Conservation (phyloP, 2,113 vertebrate species). For the Strix uralensis region DNA sequence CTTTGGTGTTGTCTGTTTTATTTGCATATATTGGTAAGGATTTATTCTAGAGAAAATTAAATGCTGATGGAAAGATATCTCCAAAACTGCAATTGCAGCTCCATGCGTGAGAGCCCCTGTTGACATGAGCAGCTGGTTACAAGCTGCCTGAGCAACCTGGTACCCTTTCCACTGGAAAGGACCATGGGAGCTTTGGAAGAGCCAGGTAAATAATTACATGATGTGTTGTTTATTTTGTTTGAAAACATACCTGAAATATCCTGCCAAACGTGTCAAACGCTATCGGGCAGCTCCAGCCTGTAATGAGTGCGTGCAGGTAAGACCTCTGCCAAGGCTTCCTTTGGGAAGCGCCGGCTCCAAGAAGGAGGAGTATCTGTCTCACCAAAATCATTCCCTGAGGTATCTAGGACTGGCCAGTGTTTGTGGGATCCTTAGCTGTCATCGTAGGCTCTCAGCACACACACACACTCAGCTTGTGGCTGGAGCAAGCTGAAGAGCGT, state of each 20-base stretch:
- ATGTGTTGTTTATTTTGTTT: background rate
- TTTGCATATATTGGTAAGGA: background rate
- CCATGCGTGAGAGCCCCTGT: fast-evolving
- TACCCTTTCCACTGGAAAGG: background rate
- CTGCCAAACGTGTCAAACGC: background rate
- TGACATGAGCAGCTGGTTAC: background rate
- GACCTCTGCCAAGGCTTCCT: background rate
- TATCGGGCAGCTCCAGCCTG: background rate
- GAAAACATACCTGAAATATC: background rate
- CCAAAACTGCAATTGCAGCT: background rate
- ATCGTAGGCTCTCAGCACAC: background rate
- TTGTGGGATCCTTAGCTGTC: background rate
- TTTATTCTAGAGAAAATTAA: background rate
- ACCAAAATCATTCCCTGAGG: background rate
- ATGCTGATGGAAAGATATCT: background rate
- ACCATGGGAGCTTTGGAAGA: background rate
- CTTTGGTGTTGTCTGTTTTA: background rate
- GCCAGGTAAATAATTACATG: background rate
- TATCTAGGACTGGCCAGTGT: too few species aligned
- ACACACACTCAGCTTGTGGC: background rate
- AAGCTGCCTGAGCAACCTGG: background rate
- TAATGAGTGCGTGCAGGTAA: background rate
- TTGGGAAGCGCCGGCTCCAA: background rate
- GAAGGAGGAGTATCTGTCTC: background rate
- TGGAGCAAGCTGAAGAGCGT: background rate